Percentiles rank a stretch among this genome's conserved stretches.
Conservation (phyloP, 1,140 invertebrate species). For the Zaprionus davidi region DNA sequence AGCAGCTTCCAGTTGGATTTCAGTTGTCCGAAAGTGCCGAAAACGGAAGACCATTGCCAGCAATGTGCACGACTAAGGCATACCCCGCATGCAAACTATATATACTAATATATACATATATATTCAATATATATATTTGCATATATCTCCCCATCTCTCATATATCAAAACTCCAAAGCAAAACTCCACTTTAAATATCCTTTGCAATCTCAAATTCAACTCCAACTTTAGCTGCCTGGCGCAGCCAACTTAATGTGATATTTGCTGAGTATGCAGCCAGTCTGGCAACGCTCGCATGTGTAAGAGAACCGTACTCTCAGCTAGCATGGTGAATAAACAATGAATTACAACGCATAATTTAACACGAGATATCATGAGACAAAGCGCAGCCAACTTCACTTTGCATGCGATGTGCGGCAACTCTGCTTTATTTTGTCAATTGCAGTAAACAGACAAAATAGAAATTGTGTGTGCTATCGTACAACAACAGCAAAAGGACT, state of each 20-base stretch:
- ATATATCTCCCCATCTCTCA: too few relatives aligned
- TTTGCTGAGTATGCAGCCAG: not conserved
- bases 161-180: not conserved
- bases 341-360: slow-evolving; percentile 6
- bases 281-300: not conserved
- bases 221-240: not conserved
- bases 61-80: not conserved
- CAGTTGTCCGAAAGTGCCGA: not conserved
- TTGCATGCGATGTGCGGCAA: not conserved
- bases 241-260: not conserved
- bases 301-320: not conserved
- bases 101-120: too few relatives aligned
- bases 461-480: too few relatives aligned
- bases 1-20: not conserved
- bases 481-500: too few relatives aligned
- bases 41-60: not conserved
- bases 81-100: not conserved
- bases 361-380: not conserved
- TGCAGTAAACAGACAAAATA: not conserved
- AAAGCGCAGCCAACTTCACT: not conserved
- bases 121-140: too few relatives aligned
- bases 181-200: too few relatives aligned
- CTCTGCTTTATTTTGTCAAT: not conserved
- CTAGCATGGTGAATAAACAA: not conserved
- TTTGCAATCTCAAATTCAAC: not conserved